These are phyloP conservation scores for Trichonephila clavata DNA, from an alignment of 1,140 invertebrate species.

Conservation along the genomic window DNA sequence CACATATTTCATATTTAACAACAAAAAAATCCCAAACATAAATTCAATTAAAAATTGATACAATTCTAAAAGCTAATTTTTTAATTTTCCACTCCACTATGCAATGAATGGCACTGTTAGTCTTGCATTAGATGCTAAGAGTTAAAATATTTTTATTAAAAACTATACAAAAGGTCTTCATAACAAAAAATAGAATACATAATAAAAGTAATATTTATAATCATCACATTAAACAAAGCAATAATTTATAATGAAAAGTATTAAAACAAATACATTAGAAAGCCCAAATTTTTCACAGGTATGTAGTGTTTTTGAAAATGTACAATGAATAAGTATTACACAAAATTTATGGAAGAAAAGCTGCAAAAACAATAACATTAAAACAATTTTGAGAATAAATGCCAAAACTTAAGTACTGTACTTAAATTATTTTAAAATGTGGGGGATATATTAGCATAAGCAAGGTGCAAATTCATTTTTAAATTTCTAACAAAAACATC, in stretches of 20 bases:
- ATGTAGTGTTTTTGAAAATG: not conserved
- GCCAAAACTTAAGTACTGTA: not conserved
- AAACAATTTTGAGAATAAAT: not conserved
- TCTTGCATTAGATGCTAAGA: not conserved
- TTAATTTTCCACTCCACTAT: not conserved
- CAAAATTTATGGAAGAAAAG: not conserved
- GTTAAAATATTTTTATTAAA: not conserved
- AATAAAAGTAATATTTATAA: not conserved
- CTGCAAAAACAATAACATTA: not conserved
- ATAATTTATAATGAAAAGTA: conserved; percentile 12
- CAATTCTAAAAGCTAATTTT: not conserved
- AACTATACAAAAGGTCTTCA: not conserved
- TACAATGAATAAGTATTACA: not conserved
- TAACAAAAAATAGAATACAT: not conserved
- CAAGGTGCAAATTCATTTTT: not conserved
- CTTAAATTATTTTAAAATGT: not conserved
- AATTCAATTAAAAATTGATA: not conserved
- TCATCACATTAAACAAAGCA: not conserved
- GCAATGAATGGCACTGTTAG: not conserved
- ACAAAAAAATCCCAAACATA: not conserved
- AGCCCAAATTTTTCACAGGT: not conserved
- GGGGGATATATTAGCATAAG: not conserved
- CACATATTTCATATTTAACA: too few relatives aligned
- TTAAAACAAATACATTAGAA: not conserved
- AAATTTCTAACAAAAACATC: not conserved